These are phyloP conservation scores for Siderastrea radians DNA, from an alignment of 92 coral and sea anemone species.

Conservation along the genomic window DNA sequence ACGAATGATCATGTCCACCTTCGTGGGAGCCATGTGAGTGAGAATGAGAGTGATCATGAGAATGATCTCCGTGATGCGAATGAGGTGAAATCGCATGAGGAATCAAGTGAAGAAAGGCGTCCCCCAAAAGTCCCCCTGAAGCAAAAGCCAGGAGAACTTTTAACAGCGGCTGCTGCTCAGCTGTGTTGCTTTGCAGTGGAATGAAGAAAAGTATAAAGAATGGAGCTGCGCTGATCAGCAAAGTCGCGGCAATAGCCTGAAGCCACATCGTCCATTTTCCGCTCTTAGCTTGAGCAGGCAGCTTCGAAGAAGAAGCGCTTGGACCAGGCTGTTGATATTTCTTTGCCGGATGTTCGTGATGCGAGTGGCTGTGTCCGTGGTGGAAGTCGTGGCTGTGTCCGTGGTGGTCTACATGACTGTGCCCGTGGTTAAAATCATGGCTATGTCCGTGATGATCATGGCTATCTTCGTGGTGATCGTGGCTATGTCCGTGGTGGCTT, in stretches of 20 bases:
- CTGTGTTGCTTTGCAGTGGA: conserved; percentile 93
- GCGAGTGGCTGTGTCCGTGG: conserved; percentile 70
- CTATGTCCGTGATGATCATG: conserved; percentile 47
- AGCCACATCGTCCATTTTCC: conserved; percentile 87
- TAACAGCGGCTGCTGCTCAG: conserved; percentile 92
- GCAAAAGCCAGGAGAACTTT: conserved; percentile 95
- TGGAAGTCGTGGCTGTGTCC: conserved; percentile 40
- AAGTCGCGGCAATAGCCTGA: conserved; percentile 90
- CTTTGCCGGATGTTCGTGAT: conserved; percentile 50
- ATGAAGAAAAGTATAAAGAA: conserved; percentile 94
- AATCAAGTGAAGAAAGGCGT: conserved; percentile 95
- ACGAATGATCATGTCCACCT: conserved; percentile 71
- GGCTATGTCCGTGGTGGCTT: conserved; percentile 42
- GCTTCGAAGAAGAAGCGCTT: conserved; percentile 17
- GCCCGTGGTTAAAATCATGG: conserved; percentile 60
- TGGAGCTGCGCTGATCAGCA: conserved; percentile 99
- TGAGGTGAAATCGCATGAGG: conserved; percentile 99
- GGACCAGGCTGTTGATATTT: conserved; percentile 18
- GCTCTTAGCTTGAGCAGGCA: not conserved
- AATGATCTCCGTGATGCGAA: conserved; percentile 81
- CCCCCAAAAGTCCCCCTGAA: conserved; percentile 98
- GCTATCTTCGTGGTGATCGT: conserved; percentile 61
- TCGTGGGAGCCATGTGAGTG: conserved; percentile 51
- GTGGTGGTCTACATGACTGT: conserved; percentile 43
- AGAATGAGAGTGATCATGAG: conserved; percentile 63